Percentiles rank a stretch among this genome's conserved stretches.
Evolutionary conservation across 92 coral and sea anemone genomes (phyloP).

Genomic region (Bergia sp.): DNA sequence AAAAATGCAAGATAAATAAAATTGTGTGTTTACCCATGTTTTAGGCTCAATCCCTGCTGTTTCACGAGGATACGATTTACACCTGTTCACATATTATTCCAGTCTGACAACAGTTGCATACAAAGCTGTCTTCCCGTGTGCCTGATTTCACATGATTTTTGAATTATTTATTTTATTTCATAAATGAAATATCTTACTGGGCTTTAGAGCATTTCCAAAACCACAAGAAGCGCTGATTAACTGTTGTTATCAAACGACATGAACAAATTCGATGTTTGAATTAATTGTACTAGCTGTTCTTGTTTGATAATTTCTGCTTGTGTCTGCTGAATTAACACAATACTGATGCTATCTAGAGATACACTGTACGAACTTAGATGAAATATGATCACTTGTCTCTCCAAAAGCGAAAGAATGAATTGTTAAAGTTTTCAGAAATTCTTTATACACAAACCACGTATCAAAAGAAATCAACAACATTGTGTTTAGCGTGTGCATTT

Average conservation of each 20-base stretch:
- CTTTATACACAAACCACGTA: background rate
- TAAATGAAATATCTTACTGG: background rate
- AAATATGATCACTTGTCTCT: background rate
- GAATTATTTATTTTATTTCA: background rate
- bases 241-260: background rate
- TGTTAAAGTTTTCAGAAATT: background rate
- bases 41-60: background rate
- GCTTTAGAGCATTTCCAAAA: background rate
- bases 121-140: background rate
- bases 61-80: background rate
- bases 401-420: background rate
- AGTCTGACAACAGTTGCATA: background rate
- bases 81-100: conserved; percentile 13
- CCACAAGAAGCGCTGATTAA: background rate
- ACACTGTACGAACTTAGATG: background rate
- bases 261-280: conserved; percentile 9
- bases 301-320: conserved; percentile 11
- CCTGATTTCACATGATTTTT: background rate
- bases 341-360: background rate
- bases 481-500: background rate
- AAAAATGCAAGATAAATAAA: background rate
- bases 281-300: background rate
- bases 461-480: background rate
- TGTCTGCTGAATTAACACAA: conserved; percentile 9
- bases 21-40: background rate